Conservation (phyloP, 2,888 invertebrate species). For the Cheilosia vulpina region DNA sequence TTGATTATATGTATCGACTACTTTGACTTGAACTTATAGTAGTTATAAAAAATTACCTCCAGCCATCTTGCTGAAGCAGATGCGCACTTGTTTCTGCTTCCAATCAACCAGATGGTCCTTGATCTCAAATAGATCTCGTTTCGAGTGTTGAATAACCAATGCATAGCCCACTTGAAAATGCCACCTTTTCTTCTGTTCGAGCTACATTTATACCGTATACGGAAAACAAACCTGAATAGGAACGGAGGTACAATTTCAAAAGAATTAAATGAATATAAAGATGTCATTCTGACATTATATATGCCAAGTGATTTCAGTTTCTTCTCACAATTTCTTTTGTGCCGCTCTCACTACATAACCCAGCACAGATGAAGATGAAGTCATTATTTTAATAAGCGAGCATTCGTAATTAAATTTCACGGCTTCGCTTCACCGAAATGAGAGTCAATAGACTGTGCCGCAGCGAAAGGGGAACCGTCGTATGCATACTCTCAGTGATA, state of each 20-base stretch:
- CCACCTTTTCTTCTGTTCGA: not conserved
- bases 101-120: slow-evolving; percentile 19
- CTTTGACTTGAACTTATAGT: no score
- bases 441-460: slow-evolving; percentile 22
- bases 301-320: slow-evolving; percentile 35
- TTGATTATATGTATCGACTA: no score
- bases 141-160: not conserved
- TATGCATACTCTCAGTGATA: not conserved
- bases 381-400: slow-evolving; percentile 72
- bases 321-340: slow-evolving; percentile 35
- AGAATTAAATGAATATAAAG: slow-evolving; percentile 70
- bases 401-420: slow-evolving; percentile 73
- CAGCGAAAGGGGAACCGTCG: slow-evolving; percentile 45
- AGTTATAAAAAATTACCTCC: no score
- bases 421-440: slow-evolving; percentile 48
- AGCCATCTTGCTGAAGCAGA: not conserved
- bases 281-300: slow-evolving; percentile 52
- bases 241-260: slow-evolving; percentile 50
- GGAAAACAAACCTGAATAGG: slow-evolving; percentile 5
- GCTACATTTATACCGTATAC: not conserved
- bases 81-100: not conserved
- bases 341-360: slow-evolving; percentile 1
- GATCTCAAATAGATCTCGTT: not conserved
- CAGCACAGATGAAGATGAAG: slow-evolving; percentile 65
- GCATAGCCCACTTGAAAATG: not conserved